Percentiles rank a stretch among this genome's conserved stretches.
Conservation (phyloP, 2,797 vertebrate genomes). For the Hybognathus amarus region DNA sequence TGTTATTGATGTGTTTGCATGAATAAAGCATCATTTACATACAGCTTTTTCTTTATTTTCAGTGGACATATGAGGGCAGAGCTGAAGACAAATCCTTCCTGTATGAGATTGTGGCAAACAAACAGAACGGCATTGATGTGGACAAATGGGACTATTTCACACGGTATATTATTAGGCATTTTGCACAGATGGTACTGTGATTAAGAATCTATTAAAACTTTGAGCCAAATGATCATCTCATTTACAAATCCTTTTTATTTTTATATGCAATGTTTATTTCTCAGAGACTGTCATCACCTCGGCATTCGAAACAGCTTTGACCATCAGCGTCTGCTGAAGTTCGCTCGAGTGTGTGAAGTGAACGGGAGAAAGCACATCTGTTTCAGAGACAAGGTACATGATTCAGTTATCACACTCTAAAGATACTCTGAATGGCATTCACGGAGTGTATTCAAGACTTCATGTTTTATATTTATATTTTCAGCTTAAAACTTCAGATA, state of each 20-base stretch:
- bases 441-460: too few relatives aligned
- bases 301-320: not conserved
- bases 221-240: too few relatives aligned
- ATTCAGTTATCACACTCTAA: too few relatives aligned
- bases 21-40: not conserved
- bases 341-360: not conserved
- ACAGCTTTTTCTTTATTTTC: not conserved
- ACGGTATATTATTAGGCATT: not conserved
- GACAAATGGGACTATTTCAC: constrained; percentile 40
- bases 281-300: constrained; percentile 18
- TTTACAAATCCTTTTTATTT: too few relatives aligned
- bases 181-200: too few relatives aligned
- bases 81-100: constrained; percentile 3
- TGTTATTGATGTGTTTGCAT: not conserved
- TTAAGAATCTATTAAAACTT: too few relatives aligned
- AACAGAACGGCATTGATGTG: constrained; percentile 18
- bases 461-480: too few relatives aligned
- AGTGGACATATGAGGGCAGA: not conserved
- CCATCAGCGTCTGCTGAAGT: not conserved
- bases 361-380: not conserved
- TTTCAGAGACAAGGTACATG: not conserved
- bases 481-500: too few relatives aligned
- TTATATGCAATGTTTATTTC: too few relatives aligned
- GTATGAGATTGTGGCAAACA: constrained; percentile 31
- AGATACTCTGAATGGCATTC: too few relatives aligned